A percentile compares a stretch with the other conserved stretches of the same genome.
phyloP scores from a whole-genome alignment of 2,888 invertebrate species.

The Lamproptera curius region DNA sequence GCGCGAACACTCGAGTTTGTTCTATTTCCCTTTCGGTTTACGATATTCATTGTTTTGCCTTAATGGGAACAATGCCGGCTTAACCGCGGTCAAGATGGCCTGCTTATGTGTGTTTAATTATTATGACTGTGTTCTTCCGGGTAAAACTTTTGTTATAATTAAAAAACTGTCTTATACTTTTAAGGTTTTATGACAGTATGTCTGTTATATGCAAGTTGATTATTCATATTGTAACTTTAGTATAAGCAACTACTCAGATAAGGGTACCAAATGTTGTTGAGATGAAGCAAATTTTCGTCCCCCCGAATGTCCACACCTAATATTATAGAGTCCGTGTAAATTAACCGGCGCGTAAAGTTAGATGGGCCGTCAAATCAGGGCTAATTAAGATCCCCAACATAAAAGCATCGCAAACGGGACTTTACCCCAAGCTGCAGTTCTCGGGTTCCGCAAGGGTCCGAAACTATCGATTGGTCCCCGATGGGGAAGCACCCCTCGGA shows the following conservation, averaged over 20 bases:
- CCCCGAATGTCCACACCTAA: neutral
- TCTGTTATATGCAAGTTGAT: no score
- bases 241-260: no score
- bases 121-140: no score
- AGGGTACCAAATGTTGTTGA: no score
- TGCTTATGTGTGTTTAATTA: no score
- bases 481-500: constrained; percentile 2
- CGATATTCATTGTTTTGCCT: neutral
- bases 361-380: constrained; percentile 27
- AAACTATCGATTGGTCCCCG: constrained; percentile 8
- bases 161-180: no score
- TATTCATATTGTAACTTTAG: no score
- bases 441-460: constrained; percentile 13
- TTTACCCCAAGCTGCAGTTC: constrained; percentile 1
- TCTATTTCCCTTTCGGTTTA: neutral
- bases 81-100: no score
- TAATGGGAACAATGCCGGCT: no score
- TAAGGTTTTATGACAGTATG: no score
- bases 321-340: neutral
- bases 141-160: no score
- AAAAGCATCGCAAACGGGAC: constrained; percentile 11
- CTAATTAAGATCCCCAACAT: constrained; percentile 25
- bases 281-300: neutral
- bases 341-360: constrained; percentile 11
- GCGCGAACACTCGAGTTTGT: neutral